Percentiles rank a stretch among this genome's conserved stretches.
Conservation (phyloP, 2,888 invertebrate species). For the Archaeoteleia sp. region DNA sequence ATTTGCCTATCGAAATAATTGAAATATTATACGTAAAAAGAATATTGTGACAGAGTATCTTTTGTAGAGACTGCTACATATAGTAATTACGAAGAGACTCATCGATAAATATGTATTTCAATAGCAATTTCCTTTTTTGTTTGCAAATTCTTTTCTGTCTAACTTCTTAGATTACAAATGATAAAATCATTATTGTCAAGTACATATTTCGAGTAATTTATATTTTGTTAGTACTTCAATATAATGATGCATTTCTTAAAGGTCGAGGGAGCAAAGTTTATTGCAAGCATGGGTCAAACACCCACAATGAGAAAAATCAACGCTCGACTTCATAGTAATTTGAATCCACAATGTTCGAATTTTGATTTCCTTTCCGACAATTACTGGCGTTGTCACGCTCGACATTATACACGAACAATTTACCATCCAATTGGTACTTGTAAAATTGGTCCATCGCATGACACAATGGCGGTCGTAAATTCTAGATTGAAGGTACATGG, state of each 20-base stretch:
- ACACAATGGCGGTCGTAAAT: conserved; percentile 82
- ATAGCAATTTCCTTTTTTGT: no score
- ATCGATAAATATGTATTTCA: no score
- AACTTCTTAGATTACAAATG: no score
- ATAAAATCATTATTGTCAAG: no score
- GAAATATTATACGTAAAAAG: no score
- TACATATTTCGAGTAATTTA: no score
- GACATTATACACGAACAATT: conserved; percentile 86
- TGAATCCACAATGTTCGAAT: conserved; percentile 81
- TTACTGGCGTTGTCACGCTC: conserved; percentile 85
- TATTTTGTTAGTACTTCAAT: no score
- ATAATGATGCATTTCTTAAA: conserved; percentile 21
- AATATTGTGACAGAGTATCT: no score
- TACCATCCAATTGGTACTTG: conserved; percentile 89
- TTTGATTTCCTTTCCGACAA: conserved; percentile 82
- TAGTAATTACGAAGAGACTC: no score
- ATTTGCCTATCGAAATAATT: no score
- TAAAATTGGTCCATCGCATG: conserved; percentile 84
- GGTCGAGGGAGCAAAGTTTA: conserved; percentile 86
- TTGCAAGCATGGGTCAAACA: conserved; percentile 79
- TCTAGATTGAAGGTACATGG: conserved; percentile 82
- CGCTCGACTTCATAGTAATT: conserved; percentile 79
- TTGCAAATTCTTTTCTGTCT: conserved; percentile 1
- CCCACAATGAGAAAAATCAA: conserved; percentile 79
- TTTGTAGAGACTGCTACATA: no score